Percentiles rank a stretch among this genome's conserved stretches.
Evolutionary conservation across 2,797 vertebrate species (phyloP).

Genomic region (Jordanella pulchra): DNA sequence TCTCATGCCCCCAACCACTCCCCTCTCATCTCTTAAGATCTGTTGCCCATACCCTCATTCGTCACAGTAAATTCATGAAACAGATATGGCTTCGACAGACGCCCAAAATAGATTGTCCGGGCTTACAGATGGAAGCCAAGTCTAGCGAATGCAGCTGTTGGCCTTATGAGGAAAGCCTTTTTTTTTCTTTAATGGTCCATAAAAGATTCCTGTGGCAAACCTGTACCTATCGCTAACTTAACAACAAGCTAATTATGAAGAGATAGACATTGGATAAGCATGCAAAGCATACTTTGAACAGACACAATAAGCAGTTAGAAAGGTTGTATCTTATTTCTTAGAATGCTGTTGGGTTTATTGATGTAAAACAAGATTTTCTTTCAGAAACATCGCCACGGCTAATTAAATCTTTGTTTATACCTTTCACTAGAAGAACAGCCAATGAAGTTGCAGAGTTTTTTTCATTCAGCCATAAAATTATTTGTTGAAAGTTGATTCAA

Average conservation of each 20-base stretch:
- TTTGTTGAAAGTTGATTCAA: slow-evolving; percentile 23
- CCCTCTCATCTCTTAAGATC: slow-evolving; percentile 45
- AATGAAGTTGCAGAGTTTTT: slow-evolving; percentile 4
- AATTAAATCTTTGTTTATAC: slow-evolving; percentile 42
- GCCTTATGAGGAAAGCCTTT: slow-evolving; percentile 52
- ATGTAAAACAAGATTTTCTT: slow-evolving; percentile 33
- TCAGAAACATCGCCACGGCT: slow-evolving; percentile 37
- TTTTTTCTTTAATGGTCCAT: slow-evolving; percentile 20
- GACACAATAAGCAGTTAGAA: slow-evolving; percentile 2
- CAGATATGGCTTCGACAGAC: slow-evolving; percentile 55
- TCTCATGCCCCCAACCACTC: slow-evolving; percentile 31
- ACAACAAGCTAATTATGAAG: slow-evolving; percentile 19
- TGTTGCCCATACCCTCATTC: slow-evolving; percentile 59
- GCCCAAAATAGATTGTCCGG: slow-evolving; percentile 61
- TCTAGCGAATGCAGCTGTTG: slow-evolving; percentile 70
- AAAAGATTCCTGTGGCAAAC: background rate
- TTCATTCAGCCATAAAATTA: slow-evolving; percentile 6
- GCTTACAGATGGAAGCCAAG: slow-evolving; percentile 42
- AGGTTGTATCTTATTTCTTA: slow-evolving; percentile 11
- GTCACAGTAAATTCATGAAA: slow-evolving; percentile 58
- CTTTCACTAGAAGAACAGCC: slow-evolving; percentile 30
- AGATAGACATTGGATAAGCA: slow-evolving; percentile 5
- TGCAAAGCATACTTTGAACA: slow-evolving; percentile 20
- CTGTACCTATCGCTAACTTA: background rate
- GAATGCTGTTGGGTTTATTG: slow-evolving; percentile 12